Conservation (phyloP, 1,140 invertebrate genomes). For the Gonatopus flavifemur region DNA sequence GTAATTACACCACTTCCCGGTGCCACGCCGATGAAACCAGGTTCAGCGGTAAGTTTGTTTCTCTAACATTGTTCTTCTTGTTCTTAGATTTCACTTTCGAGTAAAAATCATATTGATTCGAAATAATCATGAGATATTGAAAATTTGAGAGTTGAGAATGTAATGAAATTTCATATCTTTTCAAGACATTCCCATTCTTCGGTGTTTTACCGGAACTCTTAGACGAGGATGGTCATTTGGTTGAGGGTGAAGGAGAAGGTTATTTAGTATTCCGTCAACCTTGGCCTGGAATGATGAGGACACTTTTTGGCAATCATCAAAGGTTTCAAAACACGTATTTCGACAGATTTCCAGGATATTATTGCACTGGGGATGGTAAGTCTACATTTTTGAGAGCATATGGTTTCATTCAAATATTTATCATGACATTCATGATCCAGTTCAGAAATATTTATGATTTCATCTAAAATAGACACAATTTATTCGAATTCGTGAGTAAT, state of each 20-base stretch:
- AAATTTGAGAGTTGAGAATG: too few relatives aligned
- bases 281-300: conserved; percentile 98
- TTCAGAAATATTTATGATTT: too few relatives aligned
- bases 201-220: conserved; percentile 87
- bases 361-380: conserved; percentile 95
- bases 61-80: not conserved
- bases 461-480: too few relatives aligned
- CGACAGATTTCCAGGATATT: conserved; percentile 92
- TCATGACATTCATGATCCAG: too few relatives aligned
- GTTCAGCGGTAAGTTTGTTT: conserved; percentile 80
- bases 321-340: conserved; percentile 95
- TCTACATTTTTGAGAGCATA: conserved; percentile 7
- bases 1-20: conserved; percentile 94
- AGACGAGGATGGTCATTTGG: conserved; percentile 83
- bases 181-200: conserved; percentile 93
- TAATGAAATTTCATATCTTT: not conserved
- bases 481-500: too few relatives aligned
- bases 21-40: conserved; percentile 94
- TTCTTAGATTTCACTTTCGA: not conserved
- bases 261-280: conserved; percentile 91
- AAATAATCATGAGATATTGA: too few relatives aligned
- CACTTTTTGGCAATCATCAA: conserved; percentile 88
- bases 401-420: not conserved
- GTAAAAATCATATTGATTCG: too few relatives aligned
- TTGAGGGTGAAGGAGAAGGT: conserved; percentile 88